Evolutionary conservation across 2,797 vertebrate genomes (phyloP).

Genomic region (Myotis pilosus): DNA sequence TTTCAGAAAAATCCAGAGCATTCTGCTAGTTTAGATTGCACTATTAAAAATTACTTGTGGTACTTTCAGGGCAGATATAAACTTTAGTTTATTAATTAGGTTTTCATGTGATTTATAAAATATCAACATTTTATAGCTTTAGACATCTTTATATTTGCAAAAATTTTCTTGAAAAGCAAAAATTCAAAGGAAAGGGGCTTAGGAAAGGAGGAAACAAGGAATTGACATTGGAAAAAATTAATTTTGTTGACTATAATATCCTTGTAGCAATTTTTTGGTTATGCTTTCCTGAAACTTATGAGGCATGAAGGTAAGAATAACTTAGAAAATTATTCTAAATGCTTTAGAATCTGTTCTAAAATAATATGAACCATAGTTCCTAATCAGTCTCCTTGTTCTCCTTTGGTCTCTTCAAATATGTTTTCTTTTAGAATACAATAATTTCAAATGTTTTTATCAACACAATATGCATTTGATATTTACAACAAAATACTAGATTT

Average conservation of each 20-base stretch:
- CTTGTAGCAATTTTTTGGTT: neutral
- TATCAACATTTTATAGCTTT: neutral
- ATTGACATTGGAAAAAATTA: neutral
- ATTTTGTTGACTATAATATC: neutral
- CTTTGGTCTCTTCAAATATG: neutral
- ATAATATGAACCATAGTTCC: neutral
- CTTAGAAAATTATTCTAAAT: slow-evolving; percentile 36
- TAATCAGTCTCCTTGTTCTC: neutral
- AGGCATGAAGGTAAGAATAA: neutral
- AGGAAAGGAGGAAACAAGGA: neutral
- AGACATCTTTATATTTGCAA: slow-evolving; percentile 9
- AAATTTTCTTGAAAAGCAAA: slow-evolving; percentile 27
- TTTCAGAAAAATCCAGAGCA: neutral
- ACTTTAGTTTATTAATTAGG: neutral
- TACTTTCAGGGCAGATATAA: slow-evolving; percentile 19
- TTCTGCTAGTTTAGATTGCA: neutral
- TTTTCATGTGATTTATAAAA: slow-evolving; percentile 45
- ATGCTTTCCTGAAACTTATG: neutral
- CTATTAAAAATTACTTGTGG: neutral
- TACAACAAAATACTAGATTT: slow-evolving; percentile 35
- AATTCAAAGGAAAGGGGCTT: neutral
- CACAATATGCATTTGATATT: slow-evolving; percentile 3
- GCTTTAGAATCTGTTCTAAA: neutral
- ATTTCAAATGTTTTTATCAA: slow-evolving; percentile 15
- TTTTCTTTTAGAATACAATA: neutral